Conservation (phyloP, 2,888 invertebrate genomes). For the Germaria angustata region DNA sequence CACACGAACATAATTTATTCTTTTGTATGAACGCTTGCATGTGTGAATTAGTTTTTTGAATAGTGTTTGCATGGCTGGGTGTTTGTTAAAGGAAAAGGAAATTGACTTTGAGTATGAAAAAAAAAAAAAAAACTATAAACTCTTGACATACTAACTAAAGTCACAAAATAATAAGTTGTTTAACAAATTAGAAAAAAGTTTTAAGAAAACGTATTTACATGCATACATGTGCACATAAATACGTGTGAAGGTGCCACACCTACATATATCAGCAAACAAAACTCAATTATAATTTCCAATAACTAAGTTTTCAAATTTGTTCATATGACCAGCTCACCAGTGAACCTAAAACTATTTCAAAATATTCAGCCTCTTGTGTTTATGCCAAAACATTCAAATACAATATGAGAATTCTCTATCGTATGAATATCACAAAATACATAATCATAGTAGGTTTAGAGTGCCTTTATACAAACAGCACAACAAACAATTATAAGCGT, state of each 20-base stretch:
- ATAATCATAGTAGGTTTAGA: too few relatives aligned
- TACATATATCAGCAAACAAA: not conserved
- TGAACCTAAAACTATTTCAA: too few relatives aligned
- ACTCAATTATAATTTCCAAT: too few relatives aligned
- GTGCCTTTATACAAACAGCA: too few relatives aligned
- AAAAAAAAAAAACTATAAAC: not conserved
- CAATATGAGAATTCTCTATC: too few relatives aligned
- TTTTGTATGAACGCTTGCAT: not conserved
- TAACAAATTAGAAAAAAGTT: not conserved
- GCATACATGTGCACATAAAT: not conserved
- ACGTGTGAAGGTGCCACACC: not conserved
- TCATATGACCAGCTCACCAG: too few relatives aligned
- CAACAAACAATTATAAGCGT: too few relatives aligned
- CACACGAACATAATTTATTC: not conserved
- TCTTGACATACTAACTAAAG: constrained; percentile 43
- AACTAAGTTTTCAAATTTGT: too few relatives aligned
- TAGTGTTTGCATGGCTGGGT: constrained; percentile 13
- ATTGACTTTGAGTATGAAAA: not conserved
- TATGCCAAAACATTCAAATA: too few relatives aligned
- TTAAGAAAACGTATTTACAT: not conserved
- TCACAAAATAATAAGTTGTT: constrained; percentile 2
- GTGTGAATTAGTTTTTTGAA: not conserved
- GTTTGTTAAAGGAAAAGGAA: constrained; percentile 28
- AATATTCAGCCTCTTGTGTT: too few relatives aligned
- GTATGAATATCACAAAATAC: too few relatives aligned